A percentile compares a stretch with the other conserved stretches of the same genome.
These are phyloP conservation scores for Bicyclus anynana DNA, from an alignment of 1,140 invertebrate genomes.

Conservation along the genomic window DNA sequence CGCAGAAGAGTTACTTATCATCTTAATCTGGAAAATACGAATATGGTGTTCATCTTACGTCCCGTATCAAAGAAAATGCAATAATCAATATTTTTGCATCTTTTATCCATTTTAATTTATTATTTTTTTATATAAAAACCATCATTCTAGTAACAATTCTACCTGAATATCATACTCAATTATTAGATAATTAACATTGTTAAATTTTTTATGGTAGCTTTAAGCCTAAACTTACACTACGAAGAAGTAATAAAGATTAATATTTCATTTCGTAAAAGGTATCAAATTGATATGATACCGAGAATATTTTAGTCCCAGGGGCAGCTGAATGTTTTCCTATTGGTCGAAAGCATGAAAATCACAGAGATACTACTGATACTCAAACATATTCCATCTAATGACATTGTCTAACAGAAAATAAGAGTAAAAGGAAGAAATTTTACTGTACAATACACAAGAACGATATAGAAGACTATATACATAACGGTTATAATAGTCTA, in stretches of 20 bases:
- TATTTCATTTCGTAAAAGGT: slow-evolving; percentile 39
- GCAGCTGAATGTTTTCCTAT: background rate
- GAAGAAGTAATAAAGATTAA: slow-evolving; percentile 63
- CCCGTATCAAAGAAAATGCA: slow-evolving; percentile 40
- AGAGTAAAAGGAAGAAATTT: background rate
- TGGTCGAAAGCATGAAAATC: background rate
- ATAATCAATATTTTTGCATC: slow-evolving; percentile 40
- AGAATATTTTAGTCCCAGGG: slow-evolving; percentile 10
- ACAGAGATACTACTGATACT: background rate
- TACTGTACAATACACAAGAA: background rate
- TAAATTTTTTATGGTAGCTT: slow-evolving; percentile 60
- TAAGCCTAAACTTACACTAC: slow-evolving; percentile 69
- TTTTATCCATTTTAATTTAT: slow-evolving; percentile 53
- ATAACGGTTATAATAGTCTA: background rate
- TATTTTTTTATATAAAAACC: slow-evolving; percentile 71
- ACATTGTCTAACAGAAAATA: background rate
- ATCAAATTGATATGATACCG: slow-evolving; percentile 33
- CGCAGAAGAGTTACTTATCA: slow-evolving; percentile 21
- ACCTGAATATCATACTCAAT: slow-evolving; percentile 71
- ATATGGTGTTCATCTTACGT: slow-evolving; percentile 42
- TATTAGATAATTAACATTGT: slow-evolving; percentile 67
- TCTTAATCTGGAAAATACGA: slow-evolving; percentile 31
- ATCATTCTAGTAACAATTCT: slow-evolving; percentile 75
- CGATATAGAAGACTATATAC: background rate
- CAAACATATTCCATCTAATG: background rate